phyloP scores from a whole-genome alignment of 2,113 vertebrate species.

The Anguilla japonica region DNA sequence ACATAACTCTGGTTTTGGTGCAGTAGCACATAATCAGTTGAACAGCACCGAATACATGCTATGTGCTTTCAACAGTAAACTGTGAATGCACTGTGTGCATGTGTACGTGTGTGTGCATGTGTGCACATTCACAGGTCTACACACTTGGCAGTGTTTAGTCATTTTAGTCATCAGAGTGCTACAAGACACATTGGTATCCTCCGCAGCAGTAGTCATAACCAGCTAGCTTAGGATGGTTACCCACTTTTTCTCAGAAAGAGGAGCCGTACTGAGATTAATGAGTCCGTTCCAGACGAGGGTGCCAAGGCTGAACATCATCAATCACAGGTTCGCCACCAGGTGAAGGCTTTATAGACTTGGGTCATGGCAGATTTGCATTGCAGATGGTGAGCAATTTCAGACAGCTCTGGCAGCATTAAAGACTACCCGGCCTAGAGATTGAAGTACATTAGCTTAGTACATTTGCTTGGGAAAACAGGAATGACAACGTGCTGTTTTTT shows the following conservation, averaged over 20 bases:
- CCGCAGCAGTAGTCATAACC: not conserved
- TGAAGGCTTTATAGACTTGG: not conserved
- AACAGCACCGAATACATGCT: not conserved
- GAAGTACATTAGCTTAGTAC: not conserved
- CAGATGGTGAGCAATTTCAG: constrained; percentile 1
- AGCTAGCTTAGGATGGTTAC: not conserved
- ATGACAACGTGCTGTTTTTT: not conserved
- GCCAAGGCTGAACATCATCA: not conserved
- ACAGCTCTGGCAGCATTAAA: constrained; percentile 15
- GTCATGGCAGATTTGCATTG: constrained; percentile 17
- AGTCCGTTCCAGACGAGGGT: not conserved
- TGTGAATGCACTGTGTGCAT: not conserved
- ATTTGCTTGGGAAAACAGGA: not conserved
- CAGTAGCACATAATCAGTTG: not conserved
- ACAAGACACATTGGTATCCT: not conserved
- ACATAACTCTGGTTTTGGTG: not conserved
- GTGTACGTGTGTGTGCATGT: not conserved
- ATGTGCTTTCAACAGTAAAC: not conserved
- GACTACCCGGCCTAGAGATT: not conserved
- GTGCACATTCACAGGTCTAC: not conserved
- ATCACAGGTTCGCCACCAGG: not conserved
- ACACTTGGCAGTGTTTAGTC: not conserved
- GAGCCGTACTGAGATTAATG: not conserved
- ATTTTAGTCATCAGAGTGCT: not conserved
- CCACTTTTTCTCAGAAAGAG: not conserved